Conservation (phyloP, 64 coral and sea anemone species). For the Actinia equina region DNA sequence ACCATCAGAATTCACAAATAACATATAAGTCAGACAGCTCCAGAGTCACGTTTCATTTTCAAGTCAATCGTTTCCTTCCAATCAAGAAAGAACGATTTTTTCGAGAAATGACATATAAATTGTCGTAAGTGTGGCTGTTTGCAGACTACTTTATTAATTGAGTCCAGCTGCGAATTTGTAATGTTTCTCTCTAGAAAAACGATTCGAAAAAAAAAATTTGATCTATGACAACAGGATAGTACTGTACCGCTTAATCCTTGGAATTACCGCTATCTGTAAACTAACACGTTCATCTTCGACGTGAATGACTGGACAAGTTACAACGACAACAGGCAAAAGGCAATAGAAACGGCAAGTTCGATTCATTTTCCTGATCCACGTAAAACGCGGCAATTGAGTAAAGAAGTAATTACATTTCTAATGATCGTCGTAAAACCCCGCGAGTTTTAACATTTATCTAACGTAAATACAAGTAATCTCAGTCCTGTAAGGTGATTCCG, state of each 20-base stretch:
- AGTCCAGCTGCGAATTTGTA: neutral
- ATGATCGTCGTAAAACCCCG: neutral
- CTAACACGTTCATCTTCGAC: neutral
- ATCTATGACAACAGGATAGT: no score
- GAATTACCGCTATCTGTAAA: no score
- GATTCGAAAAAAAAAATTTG: no score
- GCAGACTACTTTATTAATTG: neutral
- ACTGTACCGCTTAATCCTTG: no score
- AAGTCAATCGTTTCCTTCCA: neutral
- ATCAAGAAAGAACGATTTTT: neutral
- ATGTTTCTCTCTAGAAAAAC: neutral
- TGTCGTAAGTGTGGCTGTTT: neutral
- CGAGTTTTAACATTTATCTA: neutral
- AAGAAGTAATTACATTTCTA: neutral
- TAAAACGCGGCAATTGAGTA: neutral
- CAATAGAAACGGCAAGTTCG: no score
- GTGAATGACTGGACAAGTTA: neutral
- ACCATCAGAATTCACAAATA: no score
- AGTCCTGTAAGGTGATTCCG: neutral
- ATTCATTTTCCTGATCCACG: neutral
- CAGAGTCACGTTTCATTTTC: no score
- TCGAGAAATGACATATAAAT: neutral
- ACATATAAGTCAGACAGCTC: no score
- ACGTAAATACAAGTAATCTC: neutral
- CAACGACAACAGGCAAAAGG: neutral